Conservation (phyloP, 2,113 vertebrate species). For the Rhineura floridana region DNA sequence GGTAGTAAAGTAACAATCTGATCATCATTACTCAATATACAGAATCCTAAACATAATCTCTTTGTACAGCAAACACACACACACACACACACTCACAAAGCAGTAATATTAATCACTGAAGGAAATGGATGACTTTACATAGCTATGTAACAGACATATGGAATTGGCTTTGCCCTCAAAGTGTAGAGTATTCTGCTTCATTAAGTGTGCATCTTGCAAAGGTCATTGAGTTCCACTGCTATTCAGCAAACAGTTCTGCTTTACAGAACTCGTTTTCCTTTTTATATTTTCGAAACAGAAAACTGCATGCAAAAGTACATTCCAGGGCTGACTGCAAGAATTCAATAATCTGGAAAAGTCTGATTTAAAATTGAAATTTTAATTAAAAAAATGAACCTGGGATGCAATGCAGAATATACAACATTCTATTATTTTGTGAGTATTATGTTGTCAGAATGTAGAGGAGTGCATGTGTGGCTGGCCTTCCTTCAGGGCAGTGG, state of each 20-base stretch:
- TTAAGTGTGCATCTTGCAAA: slow-evolving; percentile 8
- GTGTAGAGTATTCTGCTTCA: neutral
- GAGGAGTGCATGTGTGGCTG: too few relatives aligned
- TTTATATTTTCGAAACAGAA: neutral
- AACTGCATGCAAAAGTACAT: neutral
- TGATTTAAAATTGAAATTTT: neutral
- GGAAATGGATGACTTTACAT: neutral
- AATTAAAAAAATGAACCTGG: neutral
- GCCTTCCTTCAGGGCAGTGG: neutral
- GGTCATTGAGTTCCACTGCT: slow-evolving; percentile 10
- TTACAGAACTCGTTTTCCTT: neutral
- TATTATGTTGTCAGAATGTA: neutral
- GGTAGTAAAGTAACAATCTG: neutral
- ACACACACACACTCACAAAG: neutral
- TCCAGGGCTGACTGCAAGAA: neutral
- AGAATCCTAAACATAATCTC: neutral
- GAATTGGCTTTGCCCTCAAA: slow-evolving; percentile 1
- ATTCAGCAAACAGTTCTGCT: slow-evolving; percentile 7
- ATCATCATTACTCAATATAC: neutral
- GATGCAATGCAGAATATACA: neutral
- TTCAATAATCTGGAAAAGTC: neutral
- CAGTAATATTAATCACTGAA: neutral
- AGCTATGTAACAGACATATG: neutral
- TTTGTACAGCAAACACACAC: neutral
- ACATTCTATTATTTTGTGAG: neutral